phyloP scores from a whole-genome alignment of 2,797 vertebrate species.

The Spinus olivaceus region DNA sequence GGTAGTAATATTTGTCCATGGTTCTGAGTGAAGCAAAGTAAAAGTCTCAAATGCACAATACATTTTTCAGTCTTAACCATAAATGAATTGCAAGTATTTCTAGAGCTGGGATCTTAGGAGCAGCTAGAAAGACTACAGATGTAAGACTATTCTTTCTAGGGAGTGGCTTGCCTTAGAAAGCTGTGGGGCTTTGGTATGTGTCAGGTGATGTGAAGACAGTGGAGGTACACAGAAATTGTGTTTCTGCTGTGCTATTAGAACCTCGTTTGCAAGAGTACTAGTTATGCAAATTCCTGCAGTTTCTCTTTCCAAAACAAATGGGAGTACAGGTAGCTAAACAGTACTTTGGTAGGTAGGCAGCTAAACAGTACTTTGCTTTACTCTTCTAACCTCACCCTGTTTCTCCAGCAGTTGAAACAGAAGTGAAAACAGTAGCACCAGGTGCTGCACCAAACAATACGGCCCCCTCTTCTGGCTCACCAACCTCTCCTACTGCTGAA shows the following conservation, averaged over 20 bases:
- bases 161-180: neutral
- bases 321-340: neutral
- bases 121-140: neutral
- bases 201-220: neutral
- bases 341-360: neutral
- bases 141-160: neutral
- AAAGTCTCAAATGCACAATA: neutral
- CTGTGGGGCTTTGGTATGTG: neutral
- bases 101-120: neutral
- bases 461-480: constrained; percentile 75
- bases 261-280: neutral
- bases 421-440: constrained; percentile 71
- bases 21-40: neutral
- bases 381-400: constrained; percentile 70
- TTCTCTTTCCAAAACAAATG: neutral
- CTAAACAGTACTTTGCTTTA: neutral
- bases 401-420: constrained; percentile 79
- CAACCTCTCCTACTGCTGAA: constrained; percentile 84
- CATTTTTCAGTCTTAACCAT: neutral
- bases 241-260: neutral
- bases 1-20: neutral
- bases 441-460: constrained; percentile 66
- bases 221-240: neutral
- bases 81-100: neutral
- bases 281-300: neutral